A percentile compares a stretch with the other conserved stretches of the same genome.
These are phyloP conservation scores for Apantesis nais DNA, from an alignment of 2,888 invertebrate genomes.

Conservation along the genomic window DNA sequence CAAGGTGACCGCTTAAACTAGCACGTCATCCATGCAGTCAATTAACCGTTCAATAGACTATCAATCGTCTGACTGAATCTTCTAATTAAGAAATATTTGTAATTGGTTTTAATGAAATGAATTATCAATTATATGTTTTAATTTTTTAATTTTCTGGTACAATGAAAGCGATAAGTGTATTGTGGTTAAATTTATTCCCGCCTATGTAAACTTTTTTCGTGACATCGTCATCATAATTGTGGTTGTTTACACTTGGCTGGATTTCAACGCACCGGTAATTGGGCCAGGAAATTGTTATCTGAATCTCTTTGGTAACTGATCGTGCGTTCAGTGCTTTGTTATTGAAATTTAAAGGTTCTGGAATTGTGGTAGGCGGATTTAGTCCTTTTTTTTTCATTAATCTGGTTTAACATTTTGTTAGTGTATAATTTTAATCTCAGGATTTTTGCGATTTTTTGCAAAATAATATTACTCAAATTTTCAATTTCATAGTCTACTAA, in stretches of 20 bases:
- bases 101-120: neutral
- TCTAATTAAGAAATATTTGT: neutral
- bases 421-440: neutral
- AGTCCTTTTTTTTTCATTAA: neutral
- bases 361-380: conserved; percentile 8
- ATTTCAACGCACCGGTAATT: conserved; percentile 67
- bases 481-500: neutral
- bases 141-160: neutral
- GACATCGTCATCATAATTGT: conserved; percentile 60
- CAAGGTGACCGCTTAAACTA: too few relatives aligned
- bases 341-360: conserved; percentile 15
- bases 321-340: conserved; percentile 45
- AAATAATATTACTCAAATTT: neutral
- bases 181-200: conserved; percentile 18
- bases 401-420: neutral
- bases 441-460: neutral
- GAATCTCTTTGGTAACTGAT: conserved; percentile 52
- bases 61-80: neutral
- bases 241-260: conserved; percentile 68
- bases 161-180: neutral
- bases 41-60: too few relatives aligned
- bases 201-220: conserved; percentile 51
- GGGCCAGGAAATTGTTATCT: conserved; percentile 61
- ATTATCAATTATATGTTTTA: neutral
- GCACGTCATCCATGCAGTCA: too few relatives aligned